Evolutionary conservation across 2,888 invertebrate species (phyloP), one percentile per base, ranked within the genome.

Genomic region (Tenthredo amoena): DNA sequence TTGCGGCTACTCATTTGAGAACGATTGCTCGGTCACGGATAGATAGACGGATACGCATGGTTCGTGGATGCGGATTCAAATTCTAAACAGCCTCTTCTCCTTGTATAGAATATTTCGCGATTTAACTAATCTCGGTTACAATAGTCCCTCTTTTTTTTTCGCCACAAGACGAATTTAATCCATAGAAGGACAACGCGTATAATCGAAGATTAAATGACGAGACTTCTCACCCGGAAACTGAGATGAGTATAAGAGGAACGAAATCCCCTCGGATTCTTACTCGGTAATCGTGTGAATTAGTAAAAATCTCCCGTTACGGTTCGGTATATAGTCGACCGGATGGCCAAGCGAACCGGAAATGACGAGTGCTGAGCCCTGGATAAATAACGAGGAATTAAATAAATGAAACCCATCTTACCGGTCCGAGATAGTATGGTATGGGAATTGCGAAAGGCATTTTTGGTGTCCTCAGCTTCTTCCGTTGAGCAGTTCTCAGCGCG

Each of bases 361-460:
- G 68, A 68, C 77, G 40, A 81, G 81, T 62, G 18, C 31, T n/a
- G 18, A 62, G 62, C 9, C 58, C 43, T 12, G 62, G 62, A 62
- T 81, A 81, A 31, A 81, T 81, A 83, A 68, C 82, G 71, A 83
- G 31, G 34, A 83, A 83, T 83, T 83, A 83, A 68, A 83, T 65
- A 62, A 81, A 81, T 26, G 21, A 62, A 81, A 81, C 55, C 18
- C 47, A 81, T 81, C n/a, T 37, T 18, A 21, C 62, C 81, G 81
- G 81, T 55, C 50, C 7, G 37, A 9, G n/a, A 72, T 77, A 31
- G 31, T 31, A 74, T 55, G 55, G 9, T 12, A 58, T 81, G 68
- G 31, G 68, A 83, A 83, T 83, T 47, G 82, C 82, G 37, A 68
- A 68, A 83, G 82, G 82, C 43, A 68, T 68, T 83, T 62, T 31